phyloP scores from a whole-genome alignment of 2,113 vertebrate genomes.

The Pachyramphus minor region DNA sequence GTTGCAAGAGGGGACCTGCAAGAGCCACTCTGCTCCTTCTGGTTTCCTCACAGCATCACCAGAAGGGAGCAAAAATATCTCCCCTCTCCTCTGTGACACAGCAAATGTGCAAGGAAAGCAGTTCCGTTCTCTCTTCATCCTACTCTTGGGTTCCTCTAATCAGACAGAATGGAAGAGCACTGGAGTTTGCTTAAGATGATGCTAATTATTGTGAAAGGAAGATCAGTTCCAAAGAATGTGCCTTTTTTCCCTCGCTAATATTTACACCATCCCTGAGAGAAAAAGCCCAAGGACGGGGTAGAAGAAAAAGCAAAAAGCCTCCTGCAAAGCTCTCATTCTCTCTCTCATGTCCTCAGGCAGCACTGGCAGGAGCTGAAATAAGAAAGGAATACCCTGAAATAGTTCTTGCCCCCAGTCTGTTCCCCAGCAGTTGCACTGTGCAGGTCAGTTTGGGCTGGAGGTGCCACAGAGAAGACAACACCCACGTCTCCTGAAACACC shows the following conservation, averaged over 20 bases:
- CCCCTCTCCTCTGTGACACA: background rate
- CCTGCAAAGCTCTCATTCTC: background rate
- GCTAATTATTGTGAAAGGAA: background rate
- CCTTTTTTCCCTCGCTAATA: background rate
- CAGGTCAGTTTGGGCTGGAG: background rate
- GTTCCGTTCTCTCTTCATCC: background rate
- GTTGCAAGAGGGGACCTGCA: background rate
- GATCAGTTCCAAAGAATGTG: background rate
- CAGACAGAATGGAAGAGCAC: background rate
- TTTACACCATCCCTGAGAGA: background rate
- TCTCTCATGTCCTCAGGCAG: background rate
- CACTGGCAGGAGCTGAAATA: background rate
- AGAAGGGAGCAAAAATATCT: slow-evolving; percentile 16
- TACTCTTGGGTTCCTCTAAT: background rate
- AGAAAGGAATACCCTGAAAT: background rate
- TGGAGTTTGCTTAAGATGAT: background rate
- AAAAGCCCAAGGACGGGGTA: background rate
- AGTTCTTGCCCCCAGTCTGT: background rate
- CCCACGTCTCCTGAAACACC: background rate
- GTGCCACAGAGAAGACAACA: background rate
- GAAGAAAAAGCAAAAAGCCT: background rate
- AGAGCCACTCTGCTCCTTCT: background rate
- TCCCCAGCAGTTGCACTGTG: background rate
- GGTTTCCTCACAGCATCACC: background rate
- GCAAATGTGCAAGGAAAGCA: background rate